Base-by-base conservation (phyloP, 2,797 vertebrate genomes). In the Schizopygopsis pylzovi region DNA sequence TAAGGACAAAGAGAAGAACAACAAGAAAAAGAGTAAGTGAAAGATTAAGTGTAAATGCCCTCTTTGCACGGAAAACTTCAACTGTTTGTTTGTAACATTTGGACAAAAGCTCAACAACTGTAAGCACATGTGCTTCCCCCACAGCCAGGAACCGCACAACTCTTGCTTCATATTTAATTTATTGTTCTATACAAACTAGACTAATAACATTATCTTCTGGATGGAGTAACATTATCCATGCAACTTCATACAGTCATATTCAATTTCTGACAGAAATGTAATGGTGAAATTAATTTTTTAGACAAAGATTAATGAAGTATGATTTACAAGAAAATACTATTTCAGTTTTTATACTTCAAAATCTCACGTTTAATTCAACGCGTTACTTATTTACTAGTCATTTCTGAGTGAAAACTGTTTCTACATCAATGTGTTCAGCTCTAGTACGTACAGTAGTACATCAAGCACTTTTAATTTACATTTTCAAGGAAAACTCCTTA, bases 11-110 rank as follows among this genome's bases (percentile, higher is more conserved):
- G 84, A 43, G 28, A 88, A 76, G 18, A 78, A 90, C 0, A 89
- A 75, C 1, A 95, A 93, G 88, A 96, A 95, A 90, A 96, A 96
- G 93, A 93, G 96, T 97, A 82, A 68, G 90, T 0, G 28, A 16
- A 18, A 0, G 18, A 6, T 54, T 72, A 1, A 8, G 20, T 70
- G 7, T 45, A 39, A 49, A 37, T 3, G 25, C 6, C 61, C 61
- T 65, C 28, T 33, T 65, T 6, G 28, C 28, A 65, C 13, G 6
- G 13, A 65, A 63, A 47, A 33, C 25, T 86, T 65, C 56, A 56
- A 59, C 6, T 70, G 37, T 67, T 71, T 77, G 54, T 65, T 37
- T 61, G 41, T 33, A 52, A 28, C 16, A 75, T 20, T 77, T 39
- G 33, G 45, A 33, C 25, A 52, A 75, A 75, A 52, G 25, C 22